Percentiles rank a stretch among this genome's conserved stretches.
Conservation (phyloP, 1,140 invertebrate genomes). For the Pseudoatta argentina region DNA sequence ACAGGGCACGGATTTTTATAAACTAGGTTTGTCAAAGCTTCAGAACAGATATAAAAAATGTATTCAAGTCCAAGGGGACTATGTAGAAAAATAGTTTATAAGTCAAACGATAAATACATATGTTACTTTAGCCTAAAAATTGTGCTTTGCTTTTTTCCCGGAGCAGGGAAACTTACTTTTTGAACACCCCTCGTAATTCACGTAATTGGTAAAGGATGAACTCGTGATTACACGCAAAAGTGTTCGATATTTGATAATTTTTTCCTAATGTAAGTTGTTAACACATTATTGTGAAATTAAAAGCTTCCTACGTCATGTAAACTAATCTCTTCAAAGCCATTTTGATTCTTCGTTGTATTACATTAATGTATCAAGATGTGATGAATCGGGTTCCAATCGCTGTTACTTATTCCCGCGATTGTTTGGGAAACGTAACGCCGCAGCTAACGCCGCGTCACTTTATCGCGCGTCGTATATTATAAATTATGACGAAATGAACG, state of each 20-base stretch:
- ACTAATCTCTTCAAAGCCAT: not conserved
- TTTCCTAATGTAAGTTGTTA: too few species aligned
- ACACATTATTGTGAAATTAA: not conserved
- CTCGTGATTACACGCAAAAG: not conserved
- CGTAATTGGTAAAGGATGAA: not conserved
- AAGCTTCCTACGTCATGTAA: not conserved
- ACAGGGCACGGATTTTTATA: too few species aligned
- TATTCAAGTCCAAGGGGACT: too few species aligned
- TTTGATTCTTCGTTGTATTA: not conserved
- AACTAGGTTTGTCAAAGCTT: too few species aligned
- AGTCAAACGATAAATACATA: too few species aligned
- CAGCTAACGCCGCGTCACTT: constrained; percentile 12
- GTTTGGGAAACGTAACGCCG: constrained; percentile 20
- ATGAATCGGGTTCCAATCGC: not conserved
- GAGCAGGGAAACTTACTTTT: too few species aligned
- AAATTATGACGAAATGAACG: constrained; percentile 45
- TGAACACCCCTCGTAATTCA: too few species aligned
- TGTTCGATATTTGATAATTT: not conserved
- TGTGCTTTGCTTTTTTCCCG: too few species aligned
- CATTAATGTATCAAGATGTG: not conserved
- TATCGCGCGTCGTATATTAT: constrained; percentile 40
- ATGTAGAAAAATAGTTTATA: too few species aligned
- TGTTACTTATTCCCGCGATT: constrained; percentile 15
- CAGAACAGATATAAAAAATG: too few species aligned
- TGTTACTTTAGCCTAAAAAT: too few species aligned